These are phyloP conservation scores for Chlamydotis undulata DNA, from an alignment of 2,113 vertebrate genomes.

Conservation along the genomic window DNA sequence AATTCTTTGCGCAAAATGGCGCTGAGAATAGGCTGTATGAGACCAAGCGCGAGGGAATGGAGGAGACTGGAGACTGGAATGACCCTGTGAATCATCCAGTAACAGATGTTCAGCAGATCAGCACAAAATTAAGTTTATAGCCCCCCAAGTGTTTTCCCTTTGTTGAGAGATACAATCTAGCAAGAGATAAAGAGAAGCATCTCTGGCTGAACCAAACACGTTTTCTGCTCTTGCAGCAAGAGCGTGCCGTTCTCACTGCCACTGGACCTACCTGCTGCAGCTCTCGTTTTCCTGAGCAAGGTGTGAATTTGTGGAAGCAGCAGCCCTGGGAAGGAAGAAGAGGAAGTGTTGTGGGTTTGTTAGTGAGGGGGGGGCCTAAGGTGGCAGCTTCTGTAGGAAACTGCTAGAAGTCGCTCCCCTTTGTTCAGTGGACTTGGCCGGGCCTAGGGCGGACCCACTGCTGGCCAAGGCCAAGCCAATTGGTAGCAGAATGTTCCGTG, in stretches of 20 bases:
- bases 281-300: not conserved
- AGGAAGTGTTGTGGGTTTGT: not conserved
- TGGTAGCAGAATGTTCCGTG: too few relatives aligned
- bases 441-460: too few relatives aligned
- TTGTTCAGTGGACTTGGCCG: too few relatives aligned
- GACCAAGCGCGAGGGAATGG: not conserved
- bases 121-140: not conserved
- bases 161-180: not conserved
- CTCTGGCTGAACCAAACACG: not conserved
- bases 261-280: not conserved
- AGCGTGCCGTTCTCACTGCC: not conserved
- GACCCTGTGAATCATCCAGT: not conserved
- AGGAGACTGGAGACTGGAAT: not conserved
- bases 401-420: too few relatives aligned
- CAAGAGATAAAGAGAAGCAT: not conserved
- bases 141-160: not conserved
- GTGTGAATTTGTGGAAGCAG: not conserved
- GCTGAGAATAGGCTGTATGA: not conserved
- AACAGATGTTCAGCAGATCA: not conserved
- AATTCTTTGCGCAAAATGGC: not conserved
- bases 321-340: not conserved
- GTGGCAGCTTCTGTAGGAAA: too few relatives aligned
- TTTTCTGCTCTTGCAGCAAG: not conserved
- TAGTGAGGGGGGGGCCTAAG: too few relatives aligned
- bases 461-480: too few relatives aligned